Conservation (phyloP, 2,113 vertebrate genomes). For the Scartelaos histophorus region DNA sequence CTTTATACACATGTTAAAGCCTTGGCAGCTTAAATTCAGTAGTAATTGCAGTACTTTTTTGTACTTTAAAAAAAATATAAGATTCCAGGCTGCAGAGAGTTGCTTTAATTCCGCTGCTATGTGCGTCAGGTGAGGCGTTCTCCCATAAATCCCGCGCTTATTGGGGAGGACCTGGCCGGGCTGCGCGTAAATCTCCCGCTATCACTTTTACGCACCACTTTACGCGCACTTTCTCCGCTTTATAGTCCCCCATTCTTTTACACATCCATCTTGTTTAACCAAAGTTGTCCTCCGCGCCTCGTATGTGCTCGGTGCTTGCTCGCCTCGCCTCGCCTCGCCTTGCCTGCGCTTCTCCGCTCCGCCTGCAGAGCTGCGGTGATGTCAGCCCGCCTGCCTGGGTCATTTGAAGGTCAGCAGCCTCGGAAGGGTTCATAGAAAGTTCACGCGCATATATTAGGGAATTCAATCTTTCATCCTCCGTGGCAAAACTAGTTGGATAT, state of each 20-base stretch:
- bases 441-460: conserved; percentile 99
- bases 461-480: conserved; percentile 95
- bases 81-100: background rate
- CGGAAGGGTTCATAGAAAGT: conserved; percentile 98
- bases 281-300: background rate
- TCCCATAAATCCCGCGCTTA: background rate
- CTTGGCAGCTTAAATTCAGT: too few relatives aligned
- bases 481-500: conserved; percentile 97
- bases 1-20: too few relatives aligned
- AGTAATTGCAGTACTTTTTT: background rate
- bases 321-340: too few relatives aligned
- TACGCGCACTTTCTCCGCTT: background rate
- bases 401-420: conserved; percentile 99
- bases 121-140: background rate
- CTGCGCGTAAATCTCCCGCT: background rate
- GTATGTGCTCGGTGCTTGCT: too few relatives aligned
- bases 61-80: too few relatives aligned
- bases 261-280: background rate
- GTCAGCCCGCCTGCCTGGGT: conserved; percentile 90
- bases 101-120: background rate
- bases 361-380: conserved; percentile 83
- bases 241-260: background rate
- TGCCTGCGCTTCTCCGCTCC: conserved; percentile 46
- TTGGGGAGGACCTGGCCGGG: background rate
- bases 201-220: conserved; percentile 4